Evolutionary conservation across 2,888 invertebrate genomes (phyloP), one percentile per base, ranked within the genome.

Genomic region (Chalcosyrphus nemorum): DNA sequence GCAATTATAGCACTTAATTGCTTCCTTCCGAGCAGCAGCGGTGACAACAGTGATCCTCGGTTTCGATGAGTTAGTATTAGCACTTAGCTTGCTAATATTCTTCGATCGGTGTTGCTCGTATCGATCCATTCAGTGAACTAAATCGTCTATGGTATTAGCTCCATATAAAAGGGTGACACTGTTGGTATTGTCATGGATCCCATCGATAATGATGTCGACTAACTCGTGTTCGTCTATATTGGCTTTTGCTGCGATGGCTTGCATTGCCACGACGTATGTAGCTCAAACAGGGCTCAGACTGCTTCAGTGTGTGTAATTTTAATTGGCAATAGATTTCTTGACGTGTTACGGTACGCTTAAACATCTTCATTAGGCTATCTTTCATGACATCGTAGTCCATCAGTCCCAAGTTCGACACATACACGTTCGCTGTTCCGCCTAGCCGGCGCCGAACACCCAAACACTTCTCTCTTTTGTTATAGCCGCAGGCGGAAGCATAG

Each of bases 261-360:
- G 57, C 52, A 68, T 76, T 19, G 68, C 5, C 13, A 76, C 59
- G 3, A 76, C 59, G 29, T n/a, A n/a, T n/a, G n/a, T 68, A 68
- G 7, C 56, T 70, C 21, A 56, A 43, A 13, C 43, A 56, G 1
- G 56, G 56, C 32, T 70, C 56, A 29, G 17, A 35, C 9, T 35
- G 50, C 24, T 24, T 50, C 35, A 50, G 4, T 21, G 43, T 19
- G 1, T 32, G 56, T 9, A 21, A 11, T 35, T 24, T 17, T 9
- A 57, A 43, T 29, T 70, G 45, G 4, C 27, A 15, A 15, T 57
- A 68, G 2, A 68, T 27, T 21, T 68, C 43, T 9, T 65, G 47
- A 21, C 45, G 63, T 1, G 32, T 47, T 47, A 65, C 47, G 4
- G 47, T 65, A 13, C 63, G 13, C 13, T 65, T 68, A n/a, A 54